Base-by-base conservation (phyloP, 2,797 vertebrate species). In the Malacoraja senta region DNA sequence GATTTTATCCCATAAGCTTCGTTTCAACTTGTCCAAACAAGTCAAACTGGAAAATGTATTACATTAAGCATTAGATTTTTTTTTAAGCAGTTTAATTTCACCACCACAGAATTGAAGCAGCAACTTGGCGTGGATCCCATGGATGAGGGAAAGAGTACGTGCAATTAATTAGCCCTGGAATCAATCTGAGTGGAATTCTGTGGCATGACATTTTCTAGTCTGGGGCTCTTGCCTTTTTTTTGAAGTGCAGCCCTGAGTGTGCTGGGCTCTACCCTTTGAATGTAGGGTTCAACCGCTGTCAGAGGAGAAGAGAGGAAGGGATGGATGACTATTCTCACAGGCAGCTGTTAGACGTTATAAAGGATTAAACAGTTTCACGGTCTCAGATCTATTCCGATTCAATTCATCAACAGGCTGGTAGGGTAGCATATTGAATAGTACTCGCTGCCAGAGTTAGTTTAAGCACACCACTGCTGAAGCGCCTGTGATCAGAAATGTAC, bases 331-430 rank as follows among this genome's bases (percentile, higher is more conserved):
- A 21, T 61, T 32, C 58, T 88, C 15, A 24, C 61, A 88, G 63
- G 21, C 84, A 88, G 84, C 84, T 88, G 84, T 88, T 88, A 68
- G 35, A 88, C 17, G 84, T 88, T 88, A 68, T n/a, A 88, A 68
- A 7, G 32, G 6, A 9, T 65, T 65, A 65, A 32, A 63, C 35
- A 8, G 19, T 32, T n/a, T 88, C 81, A 84, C 61, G 53, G 53
- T 84, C 81, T 84, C 10, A 68, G 17, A 35, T 68, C 84, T 88
- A 58, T 88, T 68, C 63, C 32, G n/a, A 78, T 15, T 78, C 32
- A 78, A 78, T 78, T 78, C 17, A 77, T 68, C 84, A 88, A 19
- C n/a, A 65, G n/a, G 9, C 8, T 0, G 68, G 8, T 24, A 68
- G n/a, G n/a, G 68, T n/a, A 35, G n/a, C 44, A 53, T 53, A 53